Conservation (phyloP, 2,797 vertebrate species). For the Graptemys geographica region DNA sequence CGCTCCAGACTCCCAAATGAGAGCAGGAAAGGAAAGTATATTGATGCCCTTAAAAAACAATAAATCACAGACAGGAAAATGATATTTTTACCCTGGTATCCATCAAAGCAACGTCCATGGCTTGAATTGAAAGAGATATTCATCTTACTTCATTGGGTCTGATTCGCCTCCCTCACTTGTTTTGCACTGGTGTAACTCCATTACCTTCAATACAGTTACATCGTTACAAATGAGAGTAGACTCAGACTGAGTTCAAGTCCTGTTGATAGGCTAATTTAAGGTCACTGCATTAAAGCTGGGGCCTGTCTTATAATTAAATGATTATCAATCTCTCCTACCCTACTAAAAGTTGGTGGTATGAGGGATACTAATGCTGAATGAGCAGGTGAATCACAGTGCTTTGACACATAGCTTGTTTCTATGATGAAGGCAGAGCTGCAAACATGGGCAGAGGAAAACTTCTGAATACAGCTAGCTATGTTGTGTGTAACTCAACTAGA, state of each 20-base stretch:
- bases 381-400: background rate
- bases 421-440: background rate
- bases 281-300: background rate
- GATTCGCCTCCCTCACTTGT: background rate
- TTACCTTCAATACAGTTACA: background rate
- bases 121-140: background rate
- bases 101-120: background rate
- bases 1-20: background rate
- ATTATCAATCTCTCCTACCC: background rate
- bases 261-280: constrained; percentile 25
- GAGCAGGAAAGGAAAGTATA: constrained; percentile 1
- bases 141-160: background rate
- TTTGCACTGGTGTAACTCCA: background rate
- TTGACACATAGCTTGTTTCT: background rate
- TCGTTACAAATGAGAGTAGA: background rate
- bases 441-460: background rate
- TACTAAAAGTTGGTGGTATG: background rate
- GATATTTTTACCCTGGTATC: background rate
- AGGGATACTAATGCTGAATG: background rate
- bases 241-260: background rate
- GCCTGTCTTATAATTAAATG: background rate
- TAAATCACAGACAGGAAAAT: background rate
- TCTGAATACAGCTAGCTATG: background rate
- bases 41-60: background rate
- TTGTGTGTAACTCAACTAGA: constrained; percentile 19